Evolutionary conservation across 1,140 invertebrate species (phyloP).

Genomic region (Solenopsis fugax): DNA sequence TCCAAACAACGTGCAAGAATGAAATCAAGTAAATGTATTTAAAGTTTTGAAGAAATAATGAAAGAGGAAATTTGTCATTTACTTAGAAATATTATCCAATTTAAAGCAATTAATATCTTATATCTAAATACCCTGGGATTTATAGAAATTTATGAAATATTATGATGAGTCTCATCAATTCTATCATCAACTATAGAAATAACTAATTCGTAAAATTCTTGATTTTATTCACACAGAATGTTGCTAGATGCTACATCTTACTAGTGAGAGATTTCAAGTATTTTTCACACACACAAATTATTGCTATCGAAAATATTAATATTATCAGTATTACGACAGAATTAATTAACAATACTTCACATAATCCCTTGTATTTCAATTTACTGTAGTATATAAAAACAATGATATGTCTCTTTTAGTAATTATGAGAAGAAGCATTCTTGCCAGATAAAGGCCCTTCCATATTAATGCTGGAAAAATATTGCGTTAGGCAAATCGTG

Average conservation of each 20-base stretch:
- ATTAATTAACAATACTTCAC: background rate
- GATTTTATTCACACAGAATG: background rate
- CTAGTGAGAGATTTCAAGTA: background rate
- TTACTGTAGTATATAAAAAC: background rate
- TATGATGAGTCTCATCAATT: background rate
- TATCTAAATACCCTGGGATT: background rate
- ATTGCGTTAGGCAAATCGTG: conserved; percentile 42
- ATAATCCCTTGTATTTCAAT: background rate
- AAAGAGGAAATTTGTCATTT: background rate
- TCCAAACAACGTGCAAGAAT: background rate
- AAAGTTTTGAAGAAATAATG: background rate
- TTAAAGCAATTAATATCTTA: background rate
- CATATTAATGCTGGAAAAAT: conserved; percentile 35
- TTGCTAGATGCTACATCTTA: background rate
- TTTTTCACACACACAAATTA: background rate
- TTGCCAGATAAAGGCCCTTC: background rate
- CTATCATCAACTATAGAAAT: background rate
- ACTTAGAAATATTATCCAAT: background rate
- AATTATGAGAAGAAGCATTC: background rate
- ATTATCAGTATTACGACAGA: background rate
- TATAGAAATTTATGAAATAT: background rate
- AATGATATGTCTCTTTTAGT: background rate
- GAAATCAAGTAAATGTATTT: background rate
- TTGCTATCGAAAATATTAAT: background rate
- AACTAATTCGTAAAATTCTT: background rate